Base-by-base conservation (phyloP, 2,888 invertebrate genomes). In the Stenolophus ochropezus region DNA sequence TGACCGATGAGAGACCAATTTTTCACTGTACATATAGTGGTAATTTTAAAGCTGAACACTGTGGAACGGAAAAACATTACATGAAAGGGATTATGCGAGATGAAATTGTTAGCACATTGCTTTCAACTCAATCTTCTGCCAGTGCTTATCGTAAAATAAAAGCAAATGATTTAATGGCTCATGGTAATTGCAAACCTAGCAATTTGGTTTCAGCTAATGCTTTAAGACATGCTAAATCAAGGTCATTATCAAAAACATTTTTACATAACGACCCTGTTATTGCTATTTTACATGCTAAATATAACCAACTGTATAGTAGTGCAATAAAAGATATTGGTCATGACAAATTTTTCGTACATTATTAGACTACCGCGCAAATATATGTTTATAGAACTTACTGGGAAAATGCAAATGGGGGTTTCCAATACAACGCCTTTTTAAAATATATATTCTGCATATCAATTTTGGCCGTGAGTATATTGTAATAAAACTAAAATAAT, bases 241-340 rank as follows among this genome's bases (percentile, higher is more conserved):
- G 27, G 5, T 3, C 27, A 27, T 27, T 27, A 27, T 27, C 27
- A 4, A 27, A 27, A 27, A 27, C 27, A 4, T 5, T 3, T 3
- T 27, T 27, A 27, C 27, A 27, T 27, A 27, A 27, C 3, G 27
- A 27, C 5, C 27, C 27, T 4, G 5, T 4, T 27, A 27, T 27
- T 3, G 27, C 27, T 27, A 27, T 27, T 27, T 27, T 27, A n/a
- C 21, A 27, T 8, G 21, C 51, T 14, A 82, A 76, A 56, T 56
- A 82, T 56, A 75, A 23, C 16, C 49, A 33, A 51, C 81, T 78
- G 21, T 83, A 56, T 69, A 69, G 69, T 56, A 71, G 71, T n/a
- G 47, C 51, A 11, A 69, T 83, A 42, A 61, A 77, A 18, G 83
- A 83, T 69, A 75, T 83, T 18, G 81, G 83, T 6, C 16, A 77